Conservation (phyloP, 2,888 invertebrate species). For the Meta bourneti region DNA sequence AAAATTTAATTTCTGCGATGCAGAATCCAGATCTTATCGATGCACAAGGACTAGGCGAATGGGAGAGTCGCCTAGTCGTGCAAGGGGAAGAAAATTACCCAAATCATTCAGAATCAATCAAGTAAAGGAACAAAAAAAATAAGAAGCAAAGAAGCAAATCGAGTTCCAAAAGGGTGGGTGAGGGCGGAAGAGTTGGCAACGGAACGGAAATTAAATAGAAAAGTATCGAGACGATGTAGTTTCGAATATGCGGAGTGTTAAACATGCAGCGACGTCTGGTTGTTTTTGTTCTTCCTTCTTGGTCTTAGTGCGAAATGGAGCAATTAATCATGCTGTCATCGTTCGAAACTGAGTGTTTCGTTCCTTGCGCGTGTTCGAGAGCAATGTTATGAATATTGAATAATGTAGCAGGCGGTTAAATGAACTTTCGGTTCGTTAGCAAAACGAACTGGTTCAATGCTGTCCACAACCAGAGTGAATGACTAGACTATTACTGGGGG, state of each 20-base stretch:
- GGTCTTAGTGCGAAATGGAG: constrained; percentile 15
- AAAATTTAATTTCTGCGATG: constrained; percentile 61
- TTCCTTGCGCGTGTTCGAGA: not conserved
- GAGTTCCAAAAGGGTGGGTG: constrained; percentile 6
- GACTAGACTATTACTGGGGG: not conserved
- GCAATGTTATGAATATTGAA: constrained; percentile 51
- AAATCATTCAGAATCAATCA: constrained; percentile 63
- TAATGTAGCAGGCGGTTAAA: constrained; percentile 24
- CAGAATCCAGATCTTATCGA: constrained; percentile 44
- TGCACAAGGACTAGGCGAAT: constrained; percentile 22
- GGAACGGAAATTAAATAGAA: constrained; percentile 60
- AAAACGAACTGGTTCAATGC: not conserved
- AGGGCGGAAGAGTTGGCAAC: constrained; percentile 31
- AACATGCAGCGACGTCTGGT: constrained; percentile 42
- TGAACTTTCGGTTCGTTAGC: constrained; percentile 8
- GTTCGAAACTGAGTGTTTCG: not conserved
- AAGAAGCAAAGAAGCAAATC: constrained; percentile 41
- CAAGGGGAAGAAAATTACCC: constrained; percentile 43
- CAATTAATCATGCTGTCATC: constrained; percentile 60
- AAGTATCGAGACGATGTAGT: constrained; percentile 54
- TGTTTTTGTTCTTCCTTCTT: constrained; percentile 33
- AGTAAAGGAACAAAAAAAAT: constrained; percentile 13
- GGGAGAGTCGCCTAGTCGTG: not conserved
- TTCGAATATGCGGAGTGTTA: constrained; percentile 46
- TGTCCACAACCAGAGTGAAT: no score